Base-by-base conservation (phyloP, 2,797 vertebrate genomes). In the Peromyscus melanophrys region DNA sequence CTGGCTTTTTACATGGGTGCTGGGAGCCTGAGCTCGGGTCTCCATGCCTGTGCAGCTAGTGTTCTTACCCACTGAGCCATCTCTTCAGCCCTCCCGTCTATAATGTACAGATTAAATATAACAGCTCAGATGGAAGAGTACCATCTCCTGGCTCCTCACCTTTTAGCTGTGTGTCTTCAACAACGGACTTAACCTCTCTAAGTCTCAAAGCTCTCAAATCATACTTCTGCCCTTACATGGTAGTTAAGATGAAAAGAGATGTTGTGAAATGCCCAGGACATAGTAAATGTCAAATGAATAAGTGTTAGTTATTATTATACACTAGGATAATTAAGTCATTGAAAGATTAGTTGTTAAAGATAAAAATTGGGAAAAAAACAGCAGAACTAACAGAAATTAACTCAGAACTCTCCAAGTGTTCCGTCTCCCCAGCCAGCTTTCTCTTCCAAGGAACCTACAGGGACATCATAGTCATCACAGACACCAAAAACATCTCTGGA, bases 321-420 rank as follows among this genome's bases (percentile, higher is more conserved):
- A 12, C 37, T 37, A 29, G 80, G 25, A 67, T 5, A 46, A 73
- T 25, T 52, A 69, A 86, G 25, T 76, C 27, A 95, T 52, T 87
- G 57, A 92, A 89, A 94, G 85, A 88, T 1, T 69, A 91, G 83
- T 71, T 84, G 73, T 90, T 71, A 97, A 92, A 85, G 43, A 34
- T 55, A 61, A 90, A 61, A 92, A 49, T 49, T 76, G 65, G 49
- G 13, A 11, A 49, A 67, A 71, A 55, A n/a, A 0, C 0, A 40
- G 25, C 63, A 67, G n/a, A 90, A 90, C 46, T 71, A 16, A 78
- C 29, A 89, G 27, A 73, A 16, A 46, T 2, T 29, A 80, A 89
- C n/a, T 92, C 76, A 49, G 63, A 90, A 67, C 4, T 81, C 4
- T 81, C 71, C 3, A 61, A 49, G 34, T 59, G n/a, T 10, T 71